Conservation (phyloP, 2,888 invertebrate genomes). For the Thereva nobilitata region DNA sequence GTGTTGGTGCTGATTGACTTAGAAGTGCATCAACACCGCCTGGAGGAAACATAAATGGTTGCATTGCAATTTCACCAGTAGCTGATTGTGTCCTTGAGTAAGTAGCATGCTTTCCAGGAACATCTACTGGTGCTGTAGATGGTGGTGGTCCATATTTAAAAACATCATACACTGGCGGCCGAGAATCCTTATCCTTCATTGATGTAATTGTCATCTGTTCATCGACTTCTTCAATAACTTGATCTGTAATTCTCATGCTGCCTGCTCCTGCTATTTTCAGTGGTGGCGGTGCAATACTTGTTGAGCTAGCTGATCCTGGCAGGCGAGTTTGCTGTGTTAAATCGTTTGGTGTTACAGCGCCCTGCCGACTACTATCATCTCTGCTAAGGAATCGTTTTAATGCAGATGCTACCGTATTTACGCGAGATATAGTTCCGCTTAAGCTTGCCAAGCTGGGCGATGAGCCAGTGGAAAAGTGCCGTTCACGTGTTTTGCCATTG, state of each 20-base stretch:
- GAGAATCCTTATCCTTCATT: constrained; percentile 63
- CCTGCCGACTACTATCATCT: constrained; percentile 65
- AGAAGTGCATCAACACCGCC: constrained; percentile 55
- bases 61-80: constrained; percentile 46
- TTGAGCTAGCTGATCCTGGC: constrained; percentile 55
- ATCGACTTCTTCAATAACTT: constrained; percentile 77
- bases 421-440: constrained; percentile 67
- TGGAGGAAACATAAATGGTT: constrained; percentile 49
- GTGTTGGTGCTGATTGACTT: constrained; percentile 54
- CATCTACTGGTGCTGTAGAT: constrained; percentile 68
- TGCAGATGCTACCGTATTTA: constrained; percentile 77
- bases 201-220: constrained; percentile 83
- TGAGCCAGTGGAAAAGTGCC: constrained; percentile 59
- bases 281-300: constrained; percentile 48
- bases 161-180: constrained; percentile 68
- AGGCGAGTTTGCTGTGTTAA: constrained; percentile 52
- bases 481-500: constrained; percentile 61
- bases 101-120: constrained; percentile 59
- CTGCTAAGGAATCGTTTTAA: constrained; percentile 76
- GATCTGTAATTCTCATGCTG: constrained; percentile 70
- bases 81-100: constrained; percentile 54
- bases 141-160: constrained; percentile 61
- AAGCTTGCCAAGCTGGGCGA: constrained; percentile 57
- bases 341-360: constrained; percentile 55
- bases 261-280: constrained; percentile 36